Conservation (phyloP, 2,888 invertebrate species). For the Pyralis farinalis region DNA sequence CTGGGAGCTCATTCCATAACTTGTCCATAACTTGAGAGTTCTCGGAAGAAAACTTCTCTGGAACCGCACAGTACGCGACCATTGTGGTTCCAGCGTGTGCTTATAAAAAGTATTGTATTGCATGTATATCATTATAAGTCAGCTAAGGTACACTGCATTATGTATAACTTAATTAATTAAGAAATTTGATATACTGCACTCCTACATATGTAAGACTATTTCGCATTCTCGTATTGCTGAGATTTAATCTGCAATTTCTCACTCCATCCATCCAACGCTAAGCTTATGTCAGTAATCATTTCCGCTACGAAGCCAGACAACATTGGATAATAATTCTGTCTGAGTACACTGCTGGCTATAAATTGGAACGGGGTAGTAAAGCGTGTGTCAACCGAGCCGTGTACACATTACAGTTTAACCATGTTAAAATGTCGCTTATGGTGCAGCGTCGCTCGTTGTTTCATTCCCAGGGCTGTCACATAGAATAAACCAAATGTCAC, state of each 20-base stretch:
- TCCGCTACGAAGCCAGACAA: slow-evolving; percentile 1
- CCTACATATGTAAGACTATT: not conserved
- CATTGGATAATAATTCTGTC: not conserved
- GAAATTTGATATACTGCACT: not conserved
- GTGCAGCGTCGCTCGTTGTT: slow-evolving; percentile 16
- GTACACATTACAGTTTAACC: slow-evolving; percentile 51
- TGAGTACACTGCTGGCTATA: slow-evolving; percentile 35
- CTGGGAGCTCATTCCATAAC: no score
- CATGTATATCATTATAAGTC: no score
- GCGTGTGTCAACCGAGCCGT: slow-evolving; percentile 47
- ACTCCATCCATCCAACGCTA: slow-evolving; percentile 4
- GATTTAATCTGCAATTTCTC: slow-evolving; percentile 6
- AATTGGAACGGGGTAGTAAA: slow-evolving; percentile 30
- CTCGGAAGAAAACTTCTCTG: no score
- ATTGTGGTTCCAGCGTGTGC: no score
- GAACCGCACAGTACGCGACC: no score
- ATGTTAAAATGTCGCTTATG: slow-evolving; percentile 37
- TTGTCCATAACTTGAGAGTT: no score
- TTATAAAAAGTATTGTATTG: no score
- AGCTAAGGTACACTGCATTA: no score
- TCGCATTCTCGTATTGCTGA: slow-evolving; percentile 1
- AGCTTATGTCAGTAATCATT: slow-evolving; percentile 8
- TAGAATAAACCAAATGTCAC: slow-evolving; percentile 1
- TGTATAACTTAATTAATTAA: no score
- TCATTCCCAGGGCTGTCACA: slow-evolving; percentile 11